Conservation (phyloP, 2,113 vertebrate genomes). For the Bungarus multicinctus region DNA sequence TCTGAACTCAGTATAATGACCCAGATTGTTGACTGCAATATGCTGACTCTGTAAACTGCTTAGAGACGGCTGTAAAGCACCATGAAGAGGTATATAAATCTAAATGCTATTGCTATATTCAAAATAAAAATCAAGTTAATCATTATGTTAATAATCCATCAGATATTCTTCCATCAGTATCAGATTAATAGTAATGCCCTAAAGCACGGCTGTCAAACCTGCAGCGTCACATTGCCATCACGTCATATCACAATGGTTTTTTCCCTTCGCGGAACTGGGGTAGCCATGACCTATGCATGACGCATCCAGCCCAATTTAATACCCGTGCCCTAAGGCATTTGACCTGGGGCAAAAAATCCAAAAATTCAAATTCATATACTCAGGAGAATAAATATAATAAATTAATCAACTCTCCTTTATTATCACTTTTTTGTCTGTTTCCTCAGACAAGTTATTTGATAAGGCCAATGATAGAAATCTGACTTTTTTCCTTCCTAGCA, state of each 20-base stretch:
- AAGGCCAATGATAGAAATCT: neutral
- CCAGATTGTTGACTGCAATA: neutral
- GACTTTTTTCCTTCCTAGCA: neutral
- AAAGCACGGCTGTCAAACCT: too few species aligned
- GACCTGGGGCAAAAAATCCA: neutral
- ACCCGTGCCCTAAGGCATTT: neutral
- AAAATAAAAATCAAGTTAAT: neutral
- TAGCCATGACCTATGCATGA: too few species aligned
- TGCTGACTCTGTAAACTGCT: neutral
- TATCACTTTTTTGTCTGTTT: neutral
- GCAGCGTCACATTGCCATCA: too few species aligned
- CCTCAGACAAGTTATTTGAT: neutral
- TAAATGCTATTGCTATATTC: neutral
- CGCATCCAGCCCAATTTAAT: too few species aligned
- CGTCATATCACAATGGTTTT: too few species aligned
- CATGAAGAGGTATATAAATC: neutral
- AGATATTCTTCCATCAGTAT: neutral
- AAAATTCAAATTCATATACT: neutral
- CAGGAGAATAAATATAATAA: neutral
- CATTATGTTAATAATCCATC: neutral
- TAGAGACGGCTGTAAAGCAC: neutral
- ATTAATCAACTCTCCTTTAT: neutral
- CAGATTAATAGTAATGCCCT: accelerated
- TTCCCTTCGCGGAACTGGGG: too few species aligned
- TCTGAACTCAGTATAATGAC: neutral